Evolutionary conservation across 2,888 invertebrate genomes (phyloP).

Genomic region (Drosophila picticornis): DNA sequence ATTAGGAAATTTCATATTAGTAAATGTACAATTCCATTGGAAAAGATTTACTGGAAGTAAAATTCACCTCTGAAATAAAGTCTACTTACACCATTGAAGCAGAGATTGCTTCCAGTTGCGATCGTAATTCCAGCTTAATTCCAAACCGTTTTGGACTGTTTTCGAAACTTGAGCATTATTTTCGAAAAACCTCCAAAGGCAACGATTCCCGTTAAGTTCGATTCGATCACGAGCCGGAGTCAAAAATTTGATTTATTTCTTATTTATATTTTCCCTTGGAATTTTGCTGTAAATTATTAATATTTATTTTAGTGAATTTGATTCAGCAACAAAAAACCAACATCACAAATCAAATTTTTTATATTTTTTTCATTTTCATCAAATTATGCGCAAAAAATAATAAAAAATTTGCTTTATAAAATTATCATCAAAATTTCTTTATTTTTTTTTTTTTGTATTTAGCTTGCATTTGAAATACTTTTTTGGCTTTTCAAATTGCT

Average conservation of each 20-base stretch:
- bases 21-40: neutral
- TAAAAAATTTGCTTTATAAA: constrained; percentile 49
- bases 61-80: neutral
- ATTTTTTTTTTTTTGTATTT: constrained; percentile 32
- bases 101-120: constrained; percentile 40
- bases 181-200: constrained; percentile 60
- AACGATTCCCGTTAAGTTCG: constrained; percentile 34
- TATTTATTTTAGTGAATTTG: constrained; percentile 48
- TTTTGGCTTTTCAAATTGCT: constrained; percentile 42
- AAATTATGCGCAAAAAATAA: constrained; percentile 57
- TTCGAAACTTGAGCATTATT: constrained; percentile 60
- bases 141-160: constrained; percentile 67
- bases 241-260: constrained; percentile 35
- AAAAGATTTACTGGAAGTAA: neutral
- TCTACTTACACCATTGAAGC: constrained; percentile 72
- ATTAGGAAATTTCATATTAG: neutral
- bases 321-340: constrained; percentile 59
- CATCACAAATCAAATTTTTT: constrained; percentile 60
- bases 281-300: constrained; percentile 32
- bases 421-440: constrained; percentile 17
- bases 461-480: constrained; percentile 59
- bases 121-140: constrained; percentile 44
- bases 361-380: constrained; percentile 23
- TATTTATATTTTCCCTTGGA: constrained; percentile 36
- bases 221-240: constrained; percentile 50